phyloP scores from a whole-genome alignment of 2,888 invertebrate genomes.

The Troides helena region DNA sequence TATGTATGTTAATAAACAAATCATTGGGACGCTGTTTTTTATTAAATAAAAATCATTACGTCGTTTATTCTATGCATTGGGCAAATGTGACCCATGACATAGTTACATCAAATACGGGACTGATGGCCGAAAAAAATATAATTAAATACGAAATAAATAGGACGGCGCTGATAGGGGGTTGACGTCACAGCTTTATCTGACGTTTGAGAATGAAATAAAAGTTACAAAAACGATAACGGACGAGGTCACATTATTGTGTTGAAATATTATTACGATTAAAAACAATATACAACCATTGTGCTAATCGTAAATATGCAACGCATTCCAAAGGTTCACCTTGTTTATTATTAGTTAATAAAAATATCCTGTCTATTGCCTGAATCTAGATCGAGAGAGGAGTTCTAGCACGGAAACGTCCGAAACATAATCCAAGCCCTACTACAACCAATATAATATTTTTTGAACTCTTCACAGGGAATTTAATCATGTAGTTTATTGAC shows the following conservation, averaged over 20 bases:
- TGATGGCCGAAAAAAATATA: constrained; percentile 10
- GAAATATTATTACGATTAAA: constrained; percentile 18
- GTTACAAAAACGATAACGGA: constrained; percentile 24
- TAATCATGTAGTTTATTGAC: no score
- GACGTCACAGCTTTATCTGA: constrained; percentile 29
- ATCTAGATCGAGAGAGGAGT: background rate
- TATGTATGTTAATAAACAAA: no score
- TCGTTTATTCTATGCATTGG: background rate
- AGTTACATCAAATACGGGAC: background rate
- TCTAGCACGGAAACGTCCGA: no score
- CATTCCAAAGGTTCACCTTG: constrained; percentile 1
- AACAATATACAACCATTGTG: constrained; percentile 13
- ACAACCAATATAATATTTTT: no score
- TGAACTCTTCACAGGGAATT: no score
- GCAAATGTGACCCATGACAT: constrained; percentile 21
- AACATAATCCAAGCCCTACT: no score
- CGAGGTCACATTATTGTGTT: constrained; percentile 27
- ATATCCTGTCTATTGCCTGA: constrained; percentile 12
- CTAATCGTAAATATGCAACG: constrained; percentile 14
- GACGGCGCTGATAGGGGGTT: constrained; percentile 24
- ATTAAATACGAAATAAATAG: constrained; percentile 16
- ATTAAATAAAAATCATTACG: no score
- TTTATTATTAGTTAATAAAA: constrained; percentile 13
- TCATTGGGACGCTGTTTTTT: no score
- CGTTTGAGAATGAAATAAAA: constrained; percentile 18